Percentiles rank a stretch among this genome's conserved stretches.
phyloP scores from a whole-genome alignment of 2,797 vertebrate species.

The Labeo calbasu region DNA sequence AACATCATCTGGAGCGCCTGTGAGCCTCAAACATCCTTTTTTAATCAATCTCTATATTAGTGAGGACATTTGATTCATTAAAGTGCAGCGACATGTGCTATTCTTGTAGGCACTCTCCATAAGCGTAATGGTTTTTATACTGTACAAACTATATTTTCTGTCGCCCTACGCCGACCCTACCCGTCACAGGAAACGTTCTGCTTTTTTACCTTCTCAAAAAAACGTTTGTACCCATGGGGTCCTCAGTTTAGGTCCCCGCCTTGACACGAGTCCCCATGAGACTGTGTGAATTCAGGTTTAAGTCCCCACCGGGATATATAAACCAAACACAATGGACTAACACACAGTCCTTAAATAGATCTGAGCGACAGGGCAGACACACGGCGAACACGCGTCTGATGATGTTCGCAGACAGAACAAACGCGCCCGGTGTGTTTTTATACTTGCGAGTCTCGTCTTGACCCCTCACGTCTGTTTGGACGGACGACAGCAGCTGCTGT shows the following conservation, averaged over 20 bases:
- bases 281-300: no score
- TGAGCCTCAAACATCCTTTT: neutral
- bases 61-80: neutral
- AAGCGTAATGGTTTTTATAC: no score
- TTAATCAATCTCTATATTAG: neutral
- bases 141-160: no score
- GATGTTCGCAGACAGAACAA: neutral
- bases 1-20: neutral
- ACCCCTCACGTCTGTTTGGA: neutral
- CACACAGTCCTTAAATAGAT: neutral
- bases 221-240: no score
- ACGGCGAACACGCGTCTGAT: neutral
- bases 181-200: no score
- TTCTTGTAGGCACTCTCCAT: no score
- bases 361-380: neutral
- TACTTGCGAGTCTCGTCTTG: neutral
- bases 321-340: neutral
- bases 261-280: no score
- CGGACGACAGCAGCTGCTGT: constrained; percentile 33
- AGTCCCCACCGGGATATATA: no score
- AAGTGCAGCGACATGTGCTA: neutral
- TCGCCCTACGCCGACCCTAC: no score
- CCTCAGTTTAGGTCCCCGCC: no score
- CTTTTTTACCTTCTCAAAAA: no score
- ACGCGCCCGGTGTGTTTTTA: neutral